Evolutionary conservation across 37 sponge, comb jelly and placozoan genomes (phyloP), one percentile per base, ranked within the genome.

Genomic region (Ephydatia muelleri): DNA sequence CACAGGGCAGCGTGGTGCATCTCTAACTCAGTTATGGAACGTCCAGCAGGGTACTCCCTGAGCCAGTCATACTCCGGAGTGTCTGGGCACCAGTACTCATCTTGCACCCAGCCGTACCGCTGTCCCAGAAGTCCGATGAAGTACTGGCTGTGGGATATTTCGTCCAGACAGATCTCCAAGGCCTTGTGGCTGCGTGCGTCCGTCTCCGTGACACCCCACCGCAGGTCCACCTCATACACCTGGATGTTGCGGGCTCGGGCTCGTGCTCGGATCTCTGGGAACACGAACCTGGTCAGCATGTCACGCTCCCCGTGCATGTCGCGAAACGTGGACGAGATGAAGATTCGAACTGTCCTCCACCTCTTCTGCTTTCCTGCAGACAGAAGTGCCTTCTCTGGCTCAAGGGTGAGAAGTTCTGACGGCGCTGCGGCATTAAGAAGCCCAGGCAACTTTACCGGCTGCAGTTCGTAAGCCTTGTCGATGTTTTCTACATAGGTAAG

Each of bases 201-300:
- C 48, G 91, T 83, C 79, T 97, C 95, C 21, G 97, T 99, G n/a
- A 99, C 92, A 37, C 99, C 99, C 99, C 99, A 99, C 2, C 99
- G 87, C 33, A 99, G 89, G 79, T 99, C 99, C 36, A 97, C 93
- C 75, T 99, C 99, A 75, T 93, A 95, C 34, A 99, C 40, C 30
- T 88, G 92, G 77, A 97, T 80, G 49, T 87, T 75, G 13, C 70
- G 80, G 23, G 78, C 30, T 49, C 87, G 88, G 29, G 93, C 94
- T 27, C 95, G 72, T 29, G 89, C 94, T 27, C 97, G 79, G 37
- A 99, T 89, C 75, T 97, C 96, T 32, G 99, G 98, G 78, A 95
- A 99, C 39, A 93, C 96, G 36, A 85, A 95, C 13, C 95, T 65
- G 36, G 97, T 99, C 31, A 99, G 88, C 35, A 97, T 81, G 75